Evolutionary conservation across 2,113 vertebrate genomes (phyloP).

Genomic region (Mormyrus iriodes): DNA sequence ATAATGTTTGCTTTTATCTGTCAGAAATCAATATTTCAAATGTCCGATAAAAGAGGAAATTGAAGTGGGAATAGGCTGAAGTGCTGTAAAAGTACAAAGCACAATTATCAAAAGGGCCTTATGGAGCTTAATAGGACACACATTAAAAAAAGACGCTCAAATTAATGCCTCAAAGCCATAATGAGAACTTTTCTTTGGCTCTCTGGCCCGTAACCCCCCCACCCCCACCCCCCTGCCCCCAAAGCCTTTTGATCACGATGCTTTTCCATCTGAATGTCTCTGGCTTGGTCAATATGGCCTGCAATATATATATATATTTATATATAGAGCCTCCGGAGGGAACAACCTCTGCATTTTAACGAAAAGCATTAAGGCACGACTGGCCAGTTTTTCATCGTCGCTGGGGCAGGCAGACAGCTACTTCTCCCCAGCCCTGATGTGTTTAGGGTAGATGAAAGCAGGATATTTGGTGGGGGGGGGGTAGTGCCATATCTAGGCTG

Average conservation of each 20-base stretch:
- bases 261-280: conserved; percentile 62
- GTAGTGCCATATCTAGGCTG: not conserved
- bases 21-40: conserved; percentile 99
- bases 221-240: not conserved
- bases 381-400: conserved; percentile 86
- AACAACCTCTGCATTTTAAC: conserved; percentile 66
- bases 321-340: conserved; percentile 77
- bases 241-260: conserved; percentile 79
- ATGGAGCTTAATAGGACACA: conserved; percentile 98
- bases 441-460: conserved; percentile 29
- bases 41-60: conserved; percentile 99
- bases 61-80: conserved; percentile 99
- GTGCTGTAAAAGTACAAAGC: conserved; percentile 99
- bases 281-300: conserved; percentile 73
- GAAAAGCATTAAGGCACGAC: conserved; percentile 77
- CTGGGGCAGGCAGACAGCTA: conserved; percentile 50
- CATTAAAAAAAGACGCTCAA: conserved; percentile 98
- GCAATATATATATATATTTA: conserved; percentile 64
- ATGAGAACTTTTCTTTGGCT: conserved; percentile 75
- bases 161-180: conserved; percentile 87
- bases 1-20: conserved; percentile 99
- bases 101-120: conserved; percentile 99
- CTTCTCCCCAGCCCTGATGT: not conserved
- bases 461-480: not conserved
- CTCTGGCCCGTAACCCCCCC: conserved; percentile 18